Conservation (phyloP, 2,797 vertebrate species). For the Sternarchorhynchus goeldii region DNA sequence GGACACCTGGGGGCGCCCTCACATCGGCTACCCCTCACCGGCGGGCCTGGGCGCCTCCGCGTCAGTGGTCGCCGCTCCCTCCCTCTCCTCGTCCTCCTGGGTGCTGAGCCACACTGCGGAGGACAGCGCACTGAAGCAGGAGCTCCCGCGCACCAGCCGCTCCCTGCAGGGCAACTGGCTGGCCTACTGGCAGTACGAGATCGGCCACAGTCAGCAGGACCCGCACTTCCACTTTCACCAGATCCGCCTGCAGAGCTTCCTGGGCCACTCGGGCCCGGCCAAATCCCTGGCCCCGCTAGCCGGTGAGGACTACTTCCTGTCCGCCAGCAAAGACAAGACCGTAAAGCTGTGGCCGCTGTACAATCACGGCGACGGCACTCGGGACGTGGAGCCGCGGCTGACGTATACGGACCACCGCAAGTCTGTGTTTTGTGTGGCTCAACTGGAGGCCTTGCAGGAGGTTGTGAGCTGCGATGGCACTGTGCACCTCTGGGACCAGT, state of each 20-base stretch:
- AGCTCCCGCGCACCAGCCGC: constrained; percentile 87
- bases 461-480: constrained; percentile 98
- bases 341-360: constrained; percentile 95
- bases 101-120: constrained; percentile 70
- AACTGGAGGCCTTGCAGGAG: constrained; percentile 88
- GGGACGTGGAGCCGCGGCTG: constrained; percentile 83
- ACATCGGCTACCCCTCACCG: constrained; percentile 54
- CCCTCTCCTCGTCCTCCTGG: constrained; percentile 71
- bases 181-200: constrained; percentile 98
- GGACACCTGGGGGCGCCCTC: constrained; percentile 70
- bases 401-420: constrained; percentile 89
- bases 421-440: constrained; percentile 90
- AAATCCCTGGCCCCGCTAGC: constrained; percentile 89
- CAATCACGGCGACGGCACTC: constrained; percentile 91
- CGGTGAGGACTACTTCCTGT: constrained; percentile 95
- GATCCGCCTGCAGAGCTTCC: constrained; percentile 94
- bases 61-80: constrained; percentile 54
- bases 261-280: constrained; percentile 86
- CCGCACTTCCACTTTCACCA: constrained; percentile 97
- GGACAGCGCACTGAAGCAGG: constrained; percentile 87
- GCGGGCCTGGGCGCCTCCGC: constrained; percentile 60
- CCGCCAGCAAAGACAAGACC: constrained; percentile 94
- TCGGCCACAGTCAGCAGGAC: constrained; percentile 93
- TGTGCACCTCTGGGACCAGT: constrained; percentile 95
- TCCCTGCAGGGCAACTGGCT: constrained; percentile 96